Conservation (phyloP, 2,888 invertebrate species). For the Steinernema scapterisci region DNA sequence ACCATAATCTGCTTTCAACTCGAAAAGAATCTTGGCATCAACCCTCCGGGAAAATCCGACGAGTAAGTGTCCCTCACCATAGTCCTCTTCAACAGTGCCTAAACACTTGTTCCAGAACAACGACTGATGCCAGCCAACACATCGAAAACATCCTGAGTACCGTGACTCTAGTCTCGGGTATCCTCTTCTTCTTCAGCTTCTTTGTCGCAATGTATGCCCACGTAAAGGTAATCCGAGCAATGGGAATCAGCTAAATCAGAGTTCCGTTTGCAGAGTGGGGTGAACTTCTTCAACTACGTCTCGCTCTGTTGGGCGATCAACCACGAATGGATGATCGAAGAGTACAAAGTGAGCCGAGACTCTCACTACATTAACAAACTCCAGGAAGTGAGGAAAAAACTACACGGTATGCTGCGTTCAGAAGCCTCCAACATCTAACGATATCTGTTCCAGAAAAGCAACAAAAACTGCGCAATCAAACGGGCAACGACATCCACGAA, state of each 20-base stretch:
- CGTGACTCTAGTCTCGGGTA: slow-evolving; percentile 71
- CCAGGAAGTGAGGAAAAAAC: slow-evolving; percentile 52
- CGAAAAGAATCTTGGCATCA: slow-evolving; percentile 43
- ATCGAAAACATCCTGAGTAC: slow-evolving; percentile 67
- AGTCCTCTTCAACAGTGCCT: not conserved
- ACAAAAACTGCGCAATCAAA: slow-evolving; percentile 45
- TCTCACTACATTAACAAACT: slow-evolving; percentile 52
- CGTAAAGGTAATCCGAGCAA: slow-evolving; percentile 68
- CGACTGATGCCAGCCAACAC: slow-evolving; percentile 30
- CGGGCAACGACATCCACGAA: slow-evolving; percentile 39
- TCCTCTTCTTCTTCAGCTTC: slow-evolving; percentile 72
- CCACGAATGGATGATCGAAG: slow-evolving; percentile 58
- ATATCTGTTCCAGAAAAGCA: slow-evolving; percentile 48
- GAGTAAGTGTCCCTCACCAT: not conserved
- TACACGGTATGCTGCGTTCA: slow-evolving; percentile 44
- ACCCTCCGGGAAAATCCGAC: not conserved
- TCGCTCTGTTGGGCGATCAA: slow-evolving; percentile 55
- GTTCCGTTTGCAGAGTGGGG: slow-evolving; percentile 47
- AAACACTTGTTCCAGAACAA: slow-evolving; percentile 8
- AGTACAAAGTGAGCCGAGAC: slow-evolving; percentile 54
- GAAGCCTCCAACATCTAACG: not conserved
- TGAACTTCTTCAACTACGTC: slow-evolving; percentile 52
- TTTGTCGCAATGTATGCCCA: slow-evolving; percentile 73
- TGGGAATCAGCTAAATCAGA: not conserved
- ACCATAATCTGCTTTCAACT: slow-evolving; percentile 70